These are phyloP conservation scores for Drosophila sordidula DNA, from an alignment of 2,888 invertebrate genomes.

Conservation along the genomic window DNA sequence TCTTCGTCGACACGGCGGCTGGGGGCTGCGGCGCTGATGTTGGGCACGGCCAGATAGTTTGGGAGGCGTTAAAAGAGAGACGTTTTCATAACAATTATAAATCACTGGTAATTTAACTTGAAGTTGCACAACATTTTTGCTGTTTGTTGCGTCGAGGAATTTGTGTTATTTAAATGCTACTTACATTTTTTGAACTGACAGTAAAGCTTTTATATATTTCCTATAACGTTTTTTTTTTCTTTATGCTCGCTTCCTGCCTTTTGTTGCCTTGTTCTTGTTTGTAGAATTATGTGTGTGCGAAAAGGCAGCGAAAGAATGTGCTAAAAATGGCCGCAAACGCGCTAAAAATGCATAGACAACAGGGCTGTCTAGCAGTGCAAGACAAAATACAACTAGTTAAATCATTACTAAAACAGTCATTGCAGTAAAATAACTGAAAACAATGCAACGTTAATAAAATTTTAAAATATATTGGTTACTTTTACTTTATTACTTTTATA, in stretches of 20 bases:
- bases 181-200: constrained; percentile 69
- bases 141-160: constrained; percentile 22
- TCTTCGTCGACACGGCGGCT: not conserved
- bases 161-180: constrained; percentile 49
- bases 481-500: not conserved
- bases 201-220: constrained; percentile 49
- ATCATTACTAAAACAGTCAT: not conserved
- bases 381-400: not conserved
- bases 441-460: not conserved
- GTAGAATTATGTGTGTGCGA: constrained; percentile 41
- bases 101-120: constrained; percentile 58
- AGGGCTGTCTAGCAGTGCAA: constrained; percentile 11
- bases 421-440: not conserved
- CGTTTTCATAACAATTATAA: constrained; percentile 69
- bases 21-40: constrained; percentile 12
- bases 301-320: constrained; percentile 40
- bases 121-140: constrained; percentile 64
- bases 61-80: constrained; percentile 62
- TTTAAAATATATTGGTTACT: not conserved
- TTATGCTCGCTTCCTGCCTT: constrained; percentile 45
- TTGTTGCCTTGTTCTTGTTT: constrained; percentile 62
- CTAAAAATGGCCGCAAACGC: constrained; percentile 33
- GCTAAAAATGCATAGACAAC: constrained; percentile 2
- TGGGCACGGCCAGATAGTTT: constrained; percentile 29
- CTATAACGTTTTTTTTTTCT: constrained; percentile 38